phyloP scores from a whole-genome alignment of 2,888 invertebrate genomes.

The Patella pellucida region DNA sequence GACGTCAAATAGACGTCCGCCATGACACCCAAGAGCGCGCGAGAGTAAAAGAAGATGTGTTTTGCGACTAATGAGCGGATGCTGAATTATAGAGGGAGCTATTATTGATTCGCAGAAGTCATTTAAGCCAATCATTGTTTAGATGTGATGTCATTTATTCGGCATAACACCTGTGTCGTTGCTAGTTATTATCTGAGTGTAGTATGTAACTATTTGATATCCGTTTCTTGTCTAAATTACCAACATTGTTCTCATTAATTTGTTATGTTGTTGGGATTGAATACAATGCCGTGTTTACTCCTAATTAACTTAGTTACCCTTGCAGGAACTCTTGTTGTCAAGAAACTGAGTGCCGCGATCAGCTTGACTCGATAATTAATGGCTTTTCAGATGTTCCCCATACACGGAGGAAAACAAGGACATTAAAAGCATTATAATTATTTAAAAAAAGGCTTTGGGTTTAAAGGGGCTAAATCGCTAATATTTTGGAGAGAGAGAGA shows the following conservation, averaged over 20 bases:
- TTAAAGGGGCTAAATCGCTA: too few species aligned
- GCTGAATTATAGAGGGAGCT: background rate
- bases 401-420: too few species aligned
- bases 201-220: too few species aligned
- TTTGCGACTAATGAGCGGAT: conserved; percentile 8
- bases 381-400: too few species aligned
- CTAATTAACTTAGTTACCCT: conserved; percentile 4
- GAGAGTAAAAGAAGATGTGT: conserved; percentile 2
- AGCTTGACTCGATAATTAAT: background rate
- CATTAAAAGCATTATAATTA: too few species aligned
- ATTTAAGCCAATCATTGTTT: conserved; percentile 1
- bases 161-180: background rate
- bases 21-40: conserved; percentile 3
- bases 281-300: background rate
- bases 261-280: too few species aligned
- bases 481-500: too few species aligned
- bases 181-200: background rate
- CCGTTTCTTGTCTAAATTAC: too few species aligned
- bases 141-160: background rate
- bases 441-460: too few species aligned
- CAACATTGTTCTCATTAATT: too few species aligned
- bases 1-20: conserved; percentile 7
- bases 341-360: background rate
- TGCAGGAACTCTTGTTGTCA: background rate
- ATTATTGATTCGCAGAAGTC: background rate